Conservation (phyloP, 2,888 invertebrate species). For the Drosophila helvetica region DNA sequence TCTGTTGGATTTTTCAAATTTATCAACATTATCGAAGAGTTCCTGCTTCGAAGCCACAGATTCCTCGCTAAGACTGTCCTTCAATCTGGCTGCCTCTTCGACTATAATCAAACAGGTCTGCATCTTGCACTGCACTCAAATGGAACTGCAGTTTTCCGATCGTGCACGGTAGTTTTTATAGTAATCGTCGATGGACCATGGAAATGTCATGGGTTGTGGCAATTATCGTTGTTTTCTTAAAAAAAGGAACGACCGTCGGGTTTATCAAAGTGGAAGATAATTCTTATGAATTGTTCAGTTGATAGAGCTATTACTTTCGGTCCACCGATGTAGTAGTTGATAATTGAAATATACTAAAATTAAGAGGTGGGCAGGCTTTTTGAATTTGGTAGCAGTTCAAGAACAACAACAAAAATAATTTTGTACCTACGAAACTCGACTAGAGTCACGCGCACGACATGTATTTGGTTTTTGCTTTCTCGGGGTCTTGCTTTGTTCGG, state of each 20-base stretch:
- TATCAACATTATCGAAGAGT: no score
- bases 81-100: background rate
- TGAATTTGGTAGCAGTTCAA: no score
- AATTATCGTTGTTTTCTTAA: background rate
- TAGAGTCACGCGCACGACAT: no score
- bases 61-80: background rate
- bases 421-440: no score
- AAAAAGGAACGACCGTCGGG: background rate
- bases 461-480: no score
- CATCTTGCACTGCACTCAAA: background rate
- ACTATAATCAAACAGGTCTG: background rate
- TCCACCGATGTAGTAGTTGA: background rate
- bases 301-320: background rate
- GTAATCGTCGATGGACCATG: background rate
- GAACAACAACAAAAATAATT: no score
- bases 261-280: background rate
- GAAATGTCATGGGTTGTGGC: background rate
- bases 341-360: no score
- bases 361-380: no score
- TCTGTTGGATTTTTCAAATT: no score
- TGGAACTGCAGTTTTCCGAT: background rate
- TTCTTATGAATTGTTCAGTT: background rate
- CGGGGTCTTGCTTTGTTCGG: no score
- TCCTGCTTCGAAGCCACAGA: no score
- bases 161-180: background rate